Evolutionary conservation across 2,113 vertebrate genomes (phyloP), one percentile per base, ranked within the genome.

Genomic region (Eclectus roratus): DNA sequence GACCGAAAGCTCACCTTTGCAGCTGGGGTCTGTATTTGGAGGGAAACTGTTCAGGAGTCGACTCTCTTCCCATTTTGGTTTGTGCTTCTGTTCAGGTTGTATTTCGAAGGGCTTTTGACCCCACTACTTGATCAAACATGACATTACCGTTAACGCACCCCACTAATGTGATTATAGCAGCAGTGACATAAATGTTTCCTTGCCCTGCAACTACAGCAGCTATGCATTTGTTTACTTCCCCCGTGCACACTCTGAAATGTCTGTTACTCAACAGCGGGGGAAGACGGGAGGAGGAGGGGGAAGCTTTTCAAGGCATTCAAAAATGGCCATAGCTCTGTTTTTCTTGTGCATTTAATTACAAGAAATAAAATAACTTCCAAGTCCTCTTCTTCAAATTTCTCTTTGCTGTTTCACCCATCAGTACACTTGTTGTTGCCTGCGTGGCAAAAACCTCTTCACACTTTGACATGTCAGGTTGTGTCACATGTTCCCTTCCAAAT

Each of bases 151-250:
- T 94, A 95, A 91, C 17, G 60, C 80, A 86, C 11, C 10, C 82
- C 74, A 41, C 60, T 92, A 88, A 94, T 91, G 79, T 96, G 96
- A 92, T 93, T 88, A 65, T 73, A 93, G 73, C 83, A 84, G 79
- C 89, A 76, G 83, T 93, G 94, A 91, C 96, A 96, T 94, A 85
- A 87, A 37, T 89, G 91, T 94, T 97, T 93, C 85, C 65, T 91
- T 96, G 88, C 94, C 93, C 92, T 84, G 91, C 74, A 94, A 94
- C 92, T 94, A 93, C 80, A 87, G 79, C 78, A 91, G 88, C 89
- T 18, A 84, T 94, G 83, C 74, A 79, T 95, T 97, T 97, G 96
- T 96, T 96, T 97, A 92, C 80, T 66, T 92, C 86, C 46, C 88
- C 44, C 4, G 0, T 76, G 39, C 53, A 44, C 43, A 1, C 84